A percentile compares a stretch with the other conserved stretches of the same genome.
phyloP scores from a whole-genome alignment of 2,113 vertebrate species.

The Micromys minutus region DNA sequence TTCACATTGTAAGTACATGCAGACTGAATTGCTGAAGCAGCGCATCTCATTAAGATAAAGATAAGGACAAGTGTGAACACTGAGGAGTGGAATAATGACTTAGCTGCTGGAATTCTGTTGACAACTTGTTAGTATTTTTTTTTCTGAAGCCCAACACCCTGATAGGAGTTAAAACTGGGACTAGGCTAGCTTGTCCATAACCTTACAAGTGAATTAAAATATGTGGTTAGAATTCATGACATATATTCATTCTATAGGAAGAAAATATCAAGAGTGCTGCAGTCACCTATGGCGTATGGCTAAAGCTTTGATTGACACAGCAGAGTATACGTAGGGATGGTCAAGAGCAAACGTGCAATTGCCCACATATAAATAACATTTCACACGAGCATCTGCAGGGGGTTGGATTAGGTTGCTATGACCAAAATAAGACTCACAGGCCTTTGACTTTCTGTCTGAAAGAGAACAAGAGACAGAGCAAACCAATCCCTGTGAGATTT shows the following conservation, averaged over 20 bases:
- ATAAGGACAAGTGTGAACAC: background rate
- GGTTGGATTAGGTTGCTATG: background rate
- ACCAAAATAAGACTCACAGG: background rate
- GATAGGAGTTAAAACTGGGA: background rate
- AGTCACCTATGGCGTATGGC: conserved; percentile 33
- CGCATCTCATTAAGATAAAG: conserved; percentile 29
- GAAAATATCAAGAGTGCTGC: background rate
- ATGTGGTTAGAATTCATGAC: background rate
- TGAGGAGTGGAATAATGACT: background rate
- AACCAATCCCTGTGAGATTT: background rate
- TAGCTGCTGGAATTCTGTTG: background rate
- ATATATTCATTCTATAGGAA: conserved; percentile 8
- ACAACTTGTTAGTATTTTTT: conserved; percentile 27
- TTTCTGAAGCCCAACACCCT: background rate
- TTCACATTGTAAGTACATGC: background rate
- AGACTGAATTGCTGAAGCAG: background rate
- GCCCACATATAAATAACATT: background rate
- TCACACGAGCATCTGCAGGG: background rate
- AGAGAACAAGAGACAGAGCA: conserved; percentile 3
- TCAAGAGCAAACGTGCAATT: background rate
- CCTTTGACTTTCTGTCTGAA: background rate
- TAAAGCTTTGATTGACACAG: conserved; percentile 26
- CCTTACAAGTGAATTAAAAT: conserved; percentile 10
- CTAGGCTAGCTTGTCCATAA: background rate
- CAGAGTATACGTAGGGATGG: background rate